phyloP scores from a whole-genome alignment of 2,888 invertebrate genomes.

The Nemoura dubitans region DNA sequence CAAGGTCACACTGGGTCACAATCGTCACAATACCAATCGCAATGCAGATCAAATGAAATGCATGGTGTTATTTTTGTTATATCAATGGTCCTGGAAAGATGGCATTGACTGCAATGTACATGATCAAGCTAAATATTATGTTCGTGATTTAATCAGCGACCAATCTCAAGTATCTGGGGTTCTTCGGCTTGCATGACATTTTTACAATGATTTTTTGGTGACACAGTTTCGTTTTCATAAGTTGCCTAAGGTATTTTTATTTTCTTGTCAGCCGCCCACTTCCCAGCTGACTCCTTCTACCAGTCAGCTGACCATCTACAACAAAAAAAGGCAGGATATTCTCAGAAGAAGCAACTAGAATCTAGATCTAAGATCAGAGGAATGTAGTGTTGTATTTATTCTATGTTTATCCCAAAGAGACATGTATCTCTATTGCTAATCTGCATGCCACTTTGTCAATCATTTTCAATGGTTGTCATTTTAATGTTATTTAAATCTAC shows the following conservation, averaged over 20 bases:
- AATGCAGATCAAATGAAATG: not conserved
- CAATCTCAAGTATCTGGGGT: not conserved
- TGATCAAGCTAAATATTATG: not conserved
- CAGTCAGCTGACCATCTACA: not conserved
- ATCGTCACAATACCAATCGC: not conserved
- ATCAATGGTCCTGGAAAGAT: not conserved
- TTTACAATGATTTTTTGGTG: not conserved
- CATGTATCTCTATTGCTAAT: too few species aligned
- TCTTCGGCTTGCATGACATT: not conserved
- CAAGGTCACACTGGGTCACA: not conserved
- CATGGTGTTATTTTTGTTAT: not conserved
- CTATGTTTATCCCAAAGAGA: too few species aligned
- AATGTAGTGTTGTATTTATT: too few species aligned
- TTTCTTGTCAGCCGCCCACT: not conserved
- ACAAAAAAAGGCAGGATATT: too few species aligned
- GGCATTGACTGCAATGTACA: not conserved
- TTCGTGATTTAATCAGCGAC: not conserved
- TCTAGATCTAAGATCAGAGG: too few species aligned
- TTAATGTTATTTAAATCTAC: too few species aligned
- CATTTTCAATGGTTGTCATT: too few species aligned
- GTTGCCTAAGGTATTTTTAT: not conserved
- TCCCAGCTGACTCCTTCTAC: not conserved
- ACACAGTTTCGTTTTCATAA: not conserved
- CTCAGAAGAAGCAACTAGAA: too few species aligned
- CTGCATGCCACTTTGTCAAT: too few species aligned